These are phyloP conservation scores for western clawed frog (Xenopus tropicalis) DNA, from an alignment of 2,113 vertebrate genomes.

Conservation along the genomic window DNA sequence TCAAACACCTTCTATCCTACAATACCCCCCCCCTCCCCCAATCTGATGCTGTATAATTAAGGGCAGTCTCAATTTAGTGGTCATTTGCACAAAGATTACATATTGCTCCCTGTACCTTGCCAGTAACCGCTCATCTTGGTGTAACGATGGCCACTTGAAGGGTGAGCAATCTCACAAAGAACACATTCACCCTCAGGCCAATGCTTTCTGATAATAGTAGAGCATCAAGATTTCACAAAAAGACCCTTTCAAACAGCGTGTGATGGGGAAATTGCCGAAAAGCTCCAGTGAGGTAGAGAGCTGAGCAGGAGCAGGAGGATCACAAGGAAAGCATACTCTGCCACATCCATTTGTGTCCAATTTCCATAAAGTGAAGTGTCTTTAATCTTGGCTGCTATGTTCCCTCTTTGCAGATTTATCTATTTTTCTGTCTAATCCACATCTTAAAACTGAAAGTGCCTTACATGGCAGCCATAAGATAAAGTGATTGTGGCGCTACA, in stretches of 20 bases:
- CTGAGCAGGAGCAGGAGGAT: constrained; percentile 12
- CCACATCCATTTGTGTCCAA: constrained; percentile 28
- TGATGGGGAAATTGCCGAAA: constrained; percentile 34
- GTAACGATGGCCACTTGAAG: constrained; percentile 35
- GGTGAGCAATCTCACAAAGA: constrained; percentile 37
- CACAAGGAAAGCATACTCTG: background rate
- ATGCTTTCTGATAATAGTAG: constrained; percentile 37
- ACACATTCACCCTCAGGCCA: constrained; percentile 35
- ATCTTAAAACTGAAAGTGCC: constrained; percentile 14
- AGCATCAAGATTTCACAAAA: constrained; percentile 33
- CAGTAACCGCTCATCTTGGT: constrained; percentile 25
- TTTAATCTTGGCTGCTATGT: constrained; percentile 21
- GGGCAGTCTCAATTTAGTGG: constrained; percentile 35
- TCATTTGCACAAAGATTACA: constrained; percentile 45
- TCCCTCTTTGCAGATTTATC: background rate
- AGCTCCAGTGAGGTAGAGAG: constrained; percentile 23
- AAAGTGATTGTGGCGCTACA: no score
- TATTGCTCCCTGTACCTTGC: constrained; percentile 18
- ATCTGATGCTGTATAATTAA: constrained; percentile 37
- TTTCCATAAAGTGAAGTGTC: constrained; percentile 38
- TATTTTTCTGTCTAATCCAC: constrained; percentile 9
- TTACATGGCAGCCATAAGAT: background rate
- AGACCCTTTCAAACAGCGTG: constrained; percentile 21
- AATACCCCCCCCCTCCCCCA: background rate
- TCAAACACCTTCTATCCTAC: constrained; percentile 8